Conservation (phyloP, 2,113 vertebrate species). For the Prunella himalayana region DNA sequence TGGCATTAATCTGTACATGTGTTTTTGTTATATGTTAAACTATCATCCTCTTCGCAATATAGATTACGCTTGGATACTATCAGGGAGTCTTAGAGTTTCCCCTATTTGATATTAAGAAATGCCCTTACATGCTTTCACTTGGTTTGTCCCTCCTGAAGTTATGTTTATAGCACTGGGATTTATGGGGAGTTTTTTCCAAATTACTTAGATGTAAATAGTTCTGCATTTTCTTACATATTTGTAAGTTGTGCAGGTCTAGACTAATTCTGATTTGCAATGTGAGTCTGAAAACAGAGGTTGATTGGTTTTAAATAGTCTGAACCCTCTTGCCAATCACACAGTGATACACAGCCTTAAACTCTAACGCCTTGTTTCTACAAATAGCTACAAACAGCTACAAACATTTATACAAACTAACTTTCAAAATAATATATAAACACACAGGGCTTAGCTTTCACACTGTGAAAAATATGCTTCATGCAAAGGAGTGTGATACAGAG, state of each 20-base stretch:
- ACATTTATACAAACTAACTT: neutral
- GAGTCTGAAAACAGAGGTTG: neutral
- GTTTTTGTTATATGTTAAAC: neutral
- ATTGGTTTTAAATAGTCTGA: neutral
- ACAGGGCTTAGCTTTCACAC: neutral
- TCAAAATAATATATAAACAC: neutral
- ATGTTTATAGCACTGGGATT: neutral
- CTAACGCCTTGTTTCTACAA: neutral
- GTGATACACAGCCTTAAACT: neutral
- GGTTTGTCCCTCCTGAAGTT: neutral
- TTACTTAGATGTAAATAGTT: neutral
- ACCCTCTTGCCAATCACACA: neutral
- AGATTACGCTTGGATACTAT: neutral
- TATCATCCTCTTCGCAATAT: neutral
- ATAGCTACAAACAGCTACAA: neutral
- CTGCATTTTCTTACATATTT: neutral
- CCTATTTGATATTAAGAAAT: neutral
- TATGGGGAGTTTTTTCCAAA: neutral
- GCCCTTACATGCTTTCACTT: neutral
- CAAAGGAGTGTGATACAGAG: neutral
- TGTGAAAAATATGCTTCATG: accelerated
- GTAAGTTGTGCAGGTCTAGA: neutral
- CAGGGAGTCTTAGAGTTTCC: neutral
- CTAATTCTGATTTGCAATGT: neutral
- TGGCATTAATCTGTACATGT: neutral